Evolutionary conservation across 2,113 vertebrate genomes (phyloP).

Genomic region (Aspiorhynchus laticeps): DNA sequence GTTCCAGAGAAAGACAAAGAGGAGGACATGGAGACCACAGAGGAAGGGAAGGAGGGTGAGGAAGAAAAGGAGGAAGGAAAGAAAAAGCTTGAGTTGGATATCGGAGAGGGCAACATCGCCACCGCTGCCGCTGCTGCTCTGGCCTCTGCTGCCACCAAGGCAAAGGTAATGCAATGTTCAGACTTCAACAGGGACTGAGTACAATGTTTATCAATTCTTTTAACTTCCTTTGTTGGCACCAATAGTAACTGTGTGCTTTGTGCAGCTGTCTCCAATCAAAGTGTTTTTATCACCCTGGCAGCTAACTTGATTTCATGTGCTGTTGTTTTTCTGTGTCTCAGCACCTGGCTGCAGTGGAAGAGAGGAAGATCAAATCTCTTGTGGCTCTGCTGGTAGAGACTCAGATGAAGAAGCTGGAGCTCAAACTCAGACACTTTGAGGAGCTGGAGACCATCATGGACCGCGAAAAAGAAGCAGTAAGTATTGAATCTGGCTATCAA

Average conservation of each 20-base stretch:
- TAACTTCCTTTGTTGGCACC: background rate
- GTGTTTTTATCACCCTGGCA: background rate
- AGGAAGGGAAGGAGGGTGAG: constrained; percentile 87
- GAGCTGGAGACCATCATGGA: constrained; percentile 99
- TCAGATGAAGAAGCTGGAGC: constrained; percentile 99
- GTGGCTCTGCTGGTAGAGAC: constrained; percentile 96
- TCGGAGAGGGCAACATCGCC: constrained; percentile 93
- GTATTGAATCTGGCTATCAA: constrained; percentile 56
- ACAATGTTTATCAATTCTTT: background rate
- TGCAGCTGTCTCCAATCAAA: background rate
- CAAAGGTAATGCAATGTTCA: constrained; percentile 83
- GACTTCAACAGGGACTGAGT: background rate
- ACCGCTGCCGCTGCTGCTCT: constrained; percentile 95
- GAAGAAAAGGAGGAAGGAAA: constrained; percentile 84
- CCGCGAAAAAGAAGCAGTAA: constrained; percentile 95
- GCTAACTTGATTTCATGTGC: background rate
- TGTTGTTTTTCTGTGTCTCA: constrained; percentile 57
- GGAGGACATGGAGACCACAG: constrained; percentile 75
- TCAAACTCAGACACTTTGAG: constrained; percentile 96
- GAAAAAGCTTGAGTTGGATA: constrained; percentile 90
- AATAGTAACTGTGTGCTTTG: background rate
- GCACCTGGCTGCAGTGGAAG: constrained; percentile 95
- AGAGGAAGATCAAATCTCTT: constrained; percentile 96
- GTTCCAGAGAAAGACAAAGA: constrained; percentile 74
- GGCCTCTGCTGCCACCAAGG: constrained; percentile 97